Evolutionary conservation across 1,140 invertebrate genomes (phyloP), one percentile per base, ranked within the genome.

Genomic region (Drosophila malerkotliana): DNA sequence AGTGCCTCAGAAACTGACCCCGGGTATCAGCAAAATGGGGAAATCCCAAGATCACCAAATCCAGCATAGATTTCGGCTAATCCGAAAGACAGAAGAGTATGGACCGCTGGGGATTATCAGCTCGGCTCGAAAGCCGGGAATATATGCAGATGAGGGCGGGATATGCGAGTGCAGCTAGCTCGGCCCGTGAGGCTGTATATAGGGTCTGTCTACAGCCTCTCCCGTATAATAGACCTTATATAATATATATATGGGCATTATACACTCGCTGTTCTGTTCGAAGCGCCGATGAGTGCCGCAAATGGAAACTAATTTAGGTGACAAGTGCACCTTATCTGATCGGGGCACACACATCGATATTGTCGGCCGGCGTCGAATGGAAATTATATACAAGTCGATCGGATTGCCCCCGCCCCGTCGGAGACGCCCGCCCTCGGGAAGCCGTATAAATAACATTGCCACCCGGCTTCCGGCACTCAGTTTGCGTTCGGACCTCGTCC

Each of bases 321-420:
- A 80, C 81, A 84, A 84, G 73, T 77, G 77, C 63, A 85, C 81
- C 82, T 84, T 84, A 85, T 84, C 81, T 84, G 81, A 85, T 85
- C 60, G 66, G 69, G 83, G 30, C 28, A 56, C 44, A 78, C 63
- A 78, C 49, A 77, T 71, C 67, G 57, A 84, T 80, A 80, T 83
- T 72, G 80, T 75, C 39, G 55, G 55, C 72, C 32, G 32, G 8
- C 10, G 54, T 45, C 28, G 52, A 48, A 49, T 57, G 34, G 48
- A 69, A 64, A 55, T 15, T 54, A 39, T 32, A 21, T 72, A 64
- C 30, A 59, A 53, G 64, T 55, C 30, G 47, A 9, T 69, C 41
- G 48, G 24, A 14, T 8, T 7, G 0, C 15, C n/a, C 14, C 10
- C 3, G 9, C 14, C 15, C 10, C 10, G 1, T 15, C 9, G 4